Evolutionary conservation across 92 coral and sea anemone species (phyloP), one percentile per base, ranked within the genome.

Genomic region (Porites divaricata): DNA sequence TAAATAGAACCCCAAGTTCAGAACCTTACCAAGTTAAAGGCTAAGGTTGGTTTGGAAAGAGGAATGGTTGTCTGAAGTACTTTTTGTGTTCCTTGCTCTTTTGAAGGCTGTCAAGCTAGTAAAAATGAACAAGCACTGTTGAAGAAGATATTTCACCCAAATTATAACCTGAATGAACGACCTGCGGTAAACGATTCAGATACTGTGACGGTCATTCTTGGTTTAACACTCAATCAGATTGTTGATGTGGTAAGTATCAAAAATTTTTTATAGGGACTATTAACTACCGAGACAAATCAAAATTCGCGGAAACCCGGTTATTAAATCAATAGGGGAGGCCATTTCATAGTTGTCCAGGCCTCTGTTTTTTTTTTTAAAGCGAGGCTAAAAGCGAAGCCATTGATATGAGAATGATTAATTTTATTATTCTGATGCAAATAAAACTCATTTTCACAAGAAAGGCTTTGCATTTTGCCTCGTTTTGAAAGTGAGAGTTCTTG

Each of bases 161-260:
- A 21, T 28, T 96, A 96, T 67, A 81, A 93, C 84, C 74, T 85
- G 66, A 81, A 95, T 76, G 95, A 85, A 75, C 88, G 99, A 75
- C 99, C 99, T 5, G 99, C 95, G 11, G 23, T 95, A n/a, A 88
- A 93, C 28, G 99, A 96, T 64, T 35, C 77, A 2, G 94, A 96
- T 25, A 69, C 94, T 1, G 99, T 96, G 0, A 87, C 90, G 2
- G 99, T 96, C 9, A 81, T 72, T 6, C 75, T 96, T 48, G 99
- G 99, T 9, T 66, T 96, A 89, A 92, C 99, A 2, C 86, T 96
- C 14, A 95, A 95, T 75, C 98, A 95, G 81, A 96, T 96, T 53
- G 94, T 96, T 59, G 99, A 96, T 24, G 99, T 96, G 92, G 99
- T 96, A 89, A 89, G 93, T 57, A 71, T 16, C 9, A 13, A 52